These are phyloP conservation scores for Tryphoninae sp. DNA, from an alignment of 2,888 invertebrate species.

Conservation along the genomic window DNA sequence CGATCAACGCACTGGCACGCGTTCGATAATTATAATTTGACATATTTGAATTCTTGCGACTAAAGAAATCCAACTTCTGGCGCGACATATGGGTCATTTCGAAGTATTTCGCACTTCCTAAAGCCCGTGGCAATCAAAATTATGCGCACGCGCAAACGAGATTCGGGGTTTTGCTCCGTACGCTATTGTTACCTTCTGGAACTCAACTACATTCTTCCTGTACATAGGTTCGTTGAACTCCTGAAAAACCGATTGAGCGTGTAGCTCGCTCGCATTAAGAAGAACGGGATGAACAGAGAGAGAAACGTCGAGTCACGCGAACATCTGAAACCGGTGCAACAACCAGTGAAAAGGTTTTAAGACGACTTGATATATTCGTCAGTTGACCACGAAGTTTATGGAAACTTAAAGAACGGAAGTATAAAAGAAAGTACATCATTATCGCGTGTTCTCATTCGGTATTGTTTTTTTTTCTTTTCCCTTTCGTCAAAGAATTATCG, in stretches of 20 bases:
- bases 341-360: not conserved
- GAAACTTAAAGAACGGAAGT: not conserved
- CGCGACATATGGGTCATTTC: conserved; percentile 9
- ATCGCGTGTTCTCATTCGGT: too few relatives aligned
- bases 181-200: not conserved
- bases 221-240: conserved; percentile 12
- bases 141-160: not conserved
- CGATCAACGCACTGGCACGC: not conserved
- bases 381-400: conserved; percentile 10
- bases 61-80: conserved; percentile 16
- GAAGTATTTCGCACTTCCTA: conserved; percentile 1
- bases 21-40: not conserved
- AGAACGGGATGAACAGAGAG: conserved; percentile 20
- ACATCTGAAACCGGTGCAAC: not conserved
- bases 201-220: not conserved
- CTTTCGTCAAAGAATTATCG: too few relatives aligned
- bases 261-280: not conserved
- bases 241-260: not conserved
- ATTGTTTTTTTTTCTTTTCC: too few relatives aligned
- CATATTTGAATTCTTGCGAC: not conserved
- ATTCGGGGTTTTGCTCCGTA: not conserved
- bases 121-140: conserved; percentile 4
- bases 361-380: not conserved
- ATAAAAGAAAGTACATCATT: not conserved
- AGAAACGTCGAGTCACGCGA: conserved; percentile 26